Evolutionary conservation across 1,140 invertebrate genomes (phyloP).

Genomic region (Apocrypta bakeri): DNA sequence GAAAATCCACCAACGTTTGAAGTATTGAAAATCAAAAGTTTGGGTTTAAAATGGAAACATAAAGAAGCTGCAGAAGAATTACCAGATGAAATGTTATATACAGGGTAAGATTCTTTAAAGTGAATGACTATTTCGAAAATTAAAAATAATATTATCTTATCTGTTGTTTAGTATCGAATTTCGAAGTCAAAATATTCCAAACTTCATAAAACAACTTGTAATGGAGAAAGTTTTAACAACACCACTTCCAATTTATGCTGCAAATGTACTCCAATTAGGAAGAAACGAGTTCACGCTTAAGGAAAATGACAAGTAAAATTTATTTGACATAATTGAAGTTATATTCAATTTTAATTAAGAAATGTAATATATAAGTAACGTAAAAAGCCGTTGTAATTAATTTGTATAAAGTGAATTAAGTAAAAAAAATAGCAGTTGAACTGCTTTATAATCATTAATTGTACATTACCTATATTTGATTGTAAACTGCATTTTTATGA

Average conservation of each 20-base stretch:
- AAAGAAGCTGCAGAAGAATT: constrained; percentile 49
- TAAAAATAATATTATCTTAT: constrained; percentile 35
- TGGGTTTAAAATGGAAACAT: constrained; percentile 49
- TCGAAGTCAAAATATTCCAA: constrained; percentile 57
- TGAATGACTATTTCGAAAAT: constrained; percentile 14
- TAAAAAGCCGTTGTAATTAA: too few species aligned
- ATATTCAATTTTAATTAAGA: too few species aligned
- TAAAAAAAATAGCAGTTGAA: background rate
- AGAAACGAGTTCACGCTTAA: constrained; percentile 54
- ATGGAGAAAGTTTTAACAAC: constrained; percentile 53
- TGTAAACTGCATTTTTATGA: too few species aligned
- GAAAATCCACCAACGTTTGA: constrained; percentile 59
- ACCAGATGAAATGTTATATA: constrained; percentile 50
- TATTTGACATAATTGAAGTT: background rate
- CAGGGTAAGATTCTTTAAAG: constrained; percentile 52
- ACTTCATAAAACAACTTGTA: constrained; percentile 57
- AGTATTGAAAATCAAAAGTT: constrained; percentile 53
- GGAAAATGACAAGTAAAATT: background rate
- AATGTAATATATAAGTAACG: too few species aligned
- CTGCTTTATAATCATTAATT: background rate
- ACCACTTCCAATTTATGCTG: constrained; percentile 62
- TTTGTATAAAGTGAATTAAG: background rate
- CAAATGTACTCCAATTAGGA: constrained; percentile 57
- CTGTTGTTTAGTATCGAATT: constrained; percentile 63
- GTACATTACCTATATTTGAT: too few species aligned